phyloP scores from a whole-genome alignment of 37 sponge, comb jelly and placozoan species.

The Lycopodina hypogea region DNA sequence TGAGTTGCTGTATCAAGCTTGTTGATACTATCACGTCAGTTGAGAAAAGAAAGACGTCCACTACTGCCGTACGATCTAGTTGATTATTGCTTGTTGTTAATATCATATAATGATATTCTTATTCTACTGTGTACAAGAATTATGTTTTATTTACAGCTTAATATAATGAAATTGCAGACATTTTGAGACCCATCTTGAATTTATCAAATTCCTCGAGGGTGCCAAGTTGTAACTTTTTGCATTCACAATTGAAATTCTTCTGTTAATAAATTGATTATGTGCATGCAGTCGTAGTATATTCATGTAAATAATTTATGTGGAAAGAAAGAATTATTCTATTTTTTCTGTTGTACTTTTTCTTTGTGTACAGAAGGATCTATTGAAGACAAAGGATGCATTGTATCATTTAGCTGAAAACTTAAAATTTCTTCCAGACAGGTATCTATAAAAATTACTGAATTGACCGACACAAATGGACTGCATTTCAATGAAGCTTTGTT shows the following conservation, averaged over 20 bases:
- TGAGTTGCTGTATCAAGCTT: conserved; percentile 82
- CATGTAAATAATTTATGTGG: neutral
- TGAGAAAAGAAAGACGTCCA: conserved; percentile 80
- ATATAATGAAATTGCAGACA: too few species aligned
- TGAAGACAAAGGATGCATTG: conserved; percentile 79
- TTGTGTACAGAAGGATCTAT: conserved; percentile 56
- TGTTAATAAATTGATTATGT: neutral
- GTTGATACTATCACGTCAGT: conserved; percentile 75
- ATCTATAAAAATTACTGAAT: too few species aligned
- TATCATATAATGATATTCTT: neutral
- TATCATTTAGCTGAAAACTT: conserved; percentile 59
- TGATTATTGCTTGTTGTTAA: neutral
- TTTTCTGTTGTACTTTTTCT: too few species aligned
- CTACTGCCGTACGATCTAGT: conserved; percentile 82
- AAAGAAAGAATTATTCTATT: too few species aligned
- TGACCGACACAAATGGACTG: too few species aligned
- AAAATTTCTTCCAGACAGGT: conserved; percentile 83
- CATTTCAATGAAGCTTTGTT: too few species aligned
- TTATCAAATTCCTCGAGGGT: too few species aligned
- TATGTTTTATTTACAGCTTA: too few species aligned
- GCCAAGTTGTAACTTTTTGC: too few species aligned
- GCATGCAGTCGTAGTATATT: neutral
- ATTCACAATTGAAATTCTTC: too few species aligned
- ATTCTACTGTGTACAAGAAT: too few species aligned
- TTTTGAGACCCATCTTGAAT: too few species aligned